Base-by-base conservation (phyloP, 1,140 invertebrate species). In the Saccostrea cuccullata region DNA sequence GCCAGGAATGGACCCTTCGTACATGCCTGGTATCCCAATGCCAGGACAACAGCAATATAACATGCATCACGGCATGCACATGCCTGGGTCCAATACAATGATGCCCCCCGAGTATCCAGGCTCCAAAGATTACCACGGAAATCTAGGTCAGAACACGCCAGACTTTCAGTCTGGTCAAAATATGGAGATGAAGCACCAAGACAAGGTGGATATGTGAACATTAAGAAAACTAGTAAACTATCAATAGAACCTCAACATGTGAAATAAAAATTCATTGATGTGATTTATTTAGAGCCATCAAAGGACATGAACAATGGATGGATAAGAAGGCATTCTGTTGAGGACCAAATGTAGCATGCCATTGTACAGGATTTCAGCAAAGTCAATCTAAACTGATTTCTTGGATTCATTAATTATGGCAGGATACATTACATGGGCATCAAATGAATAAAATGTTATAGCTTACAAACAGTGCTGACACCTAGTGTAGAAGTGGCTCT, bases 21-120 rank as follows among this genome's bases (percentile, higher is more conserved):
- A 86, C 56, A 88, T 88, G 70, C 36, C 89, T 5, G 20, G 60
- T 26, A 30, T 87, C 23, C 82, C 82, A 30, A 87, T 87, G 86
- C 86, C 70, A 20, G 82, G 86, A 58, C 86, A 87, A 47, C 56
- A 82, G 55, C 26, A 36, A 23, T 55, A 56, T 17, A 55, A 84
- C 55, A 84, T 84, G 82, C 40, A 55, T 17, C 82, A 84, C 2
- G 82, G 82, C 23, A 55, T 84, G 82, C 82, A 84, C 47, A 84
- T 84, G 82, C 12, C 82, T 2, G 47, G 82, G 3, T 84, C 82
- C 23, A 40, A 47, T 17, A 5, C 70, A 26, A 30, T 77, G 70
- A 77, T 77, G 70, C 9, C 70, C 70, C 70, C 70, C 4, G 70
- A 77, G 15, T 77, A 36, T 26, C 26, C 70, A 2, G 26, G 70